Evolutionary conservation across 2,113 vertebrate species (phyloP), one percentile per base, ranked within the genome.

Genomic region (Daphoenositta chrysoptera): DNA sequence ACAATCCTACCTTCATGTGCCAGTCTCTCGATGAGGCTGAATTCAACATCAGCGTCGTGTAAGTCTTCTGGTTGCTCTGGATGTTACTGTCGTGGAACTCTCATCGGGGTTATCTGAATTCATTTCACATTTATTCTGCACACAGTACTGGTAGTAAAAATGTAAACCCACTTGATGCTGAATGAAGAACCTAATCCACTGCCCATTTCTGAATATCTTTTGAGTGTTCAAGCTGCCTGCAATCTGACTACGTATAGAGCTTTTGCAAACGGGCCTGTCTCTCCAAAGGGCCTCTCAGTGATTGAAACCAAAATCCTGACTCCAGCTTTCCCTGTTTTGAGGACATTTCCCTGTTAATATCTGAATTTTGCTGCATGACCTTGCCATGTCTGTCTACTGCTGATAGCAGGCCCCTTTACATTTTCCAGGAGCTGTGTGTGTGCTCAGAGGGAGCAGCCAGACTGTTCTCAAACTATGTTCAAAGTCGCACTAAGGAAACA

Each of bases 21-120:
- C n/a, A 98, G 93, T 48, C 66, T 97, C 30, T 85, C 15, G 12
- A 98, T 98, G 89, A 98, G 47, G n/a, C 94, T 21, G 5, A 83
- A 97, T 86, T 99, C 98, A 0, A 93, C 94, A 4, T 98, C 97
- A 2, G 97, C 97, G 0, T 96, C 97, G 20, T 98, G 98, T n/a
- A n/a, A n/a, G n/a, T n/a, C n/a, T n/a, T n/a, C n/a, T n/a, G n/a
- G n/a, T n/a, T n/a, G n/a, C n/a, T n/a, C n/a, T n/a, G n/a, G n/a
- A n/a, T n/a, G n/a, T n/a, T n/a, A n/a, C n/a, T n/a, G n/a, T n/a
- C n/a, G n/a, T n/a, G n/a, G n/a, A n/a, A n/a, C n/a, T n/a, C n/a
- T n/a, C n/a, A n/a, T n/a, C n/a, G 27, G 24, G 23, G 10, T 79
- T 56, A 33, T 30, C 45, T 44, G 63, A 76, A 72, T 76, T 91